Conservation (phyloP, 2,888 invertebrate genomes). For the Macaria notata region DNA sequence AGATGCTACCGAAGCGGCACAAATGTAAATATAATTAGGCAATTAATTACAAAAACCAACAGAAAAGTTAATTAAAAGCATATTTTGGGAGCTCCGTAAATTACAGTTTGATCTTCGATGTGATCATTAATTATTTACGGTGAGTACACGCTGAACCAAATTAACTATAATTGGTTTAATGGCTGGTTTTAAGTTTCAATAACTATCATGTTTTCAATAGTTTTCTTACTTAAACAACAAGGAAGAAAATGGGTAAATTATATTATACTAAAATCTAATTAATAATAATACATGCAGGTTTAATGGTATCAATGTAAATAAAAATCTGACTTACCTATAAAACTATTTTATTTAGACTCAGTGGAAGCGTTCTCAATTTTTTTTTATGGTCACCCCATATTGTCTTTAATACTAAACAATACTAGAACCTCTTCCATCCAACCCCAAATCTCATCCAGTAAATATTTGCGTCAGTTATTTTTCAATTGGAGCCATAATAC, state of each 20-base stretch:
- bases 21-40: constrained; percentile 17
- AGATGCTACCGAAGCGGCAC: neutral
- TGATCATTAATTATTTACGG: constrained; percentile 19
- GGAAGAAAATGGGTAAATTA: too few relatives aligned
- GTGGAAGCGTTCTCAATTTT: too few relatives aligned
- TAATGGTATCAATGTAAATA: too few relatives aligned
- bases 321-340: too few relatives aligned
- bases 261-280: too few relatives aligned
- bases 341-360: too few relatives aligned
- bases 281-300: too few relatives aligned
- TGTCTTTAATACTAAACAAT: too few relatives aligned
- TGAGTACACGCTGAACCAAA: neutral
- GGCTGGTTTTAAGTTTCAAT: neutral
- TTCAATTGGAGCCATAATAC: constrained; percentile 25
- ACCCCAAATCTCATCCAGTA: neutral
- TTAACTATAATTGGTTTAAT: neutral
- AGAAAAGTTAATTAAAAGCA: constrained; percentile 20
- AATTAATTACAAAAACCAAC: constrained; percentile 11
- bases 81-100: constrained; percentile 10
- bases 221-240: too few relatives aligned
- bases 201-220: too few relatives aligned
- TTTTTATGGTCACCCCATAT: too few relatives aligned
- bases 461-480: constrained; percentile 18
- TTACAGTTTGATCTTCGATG: constrained; percentile 10
- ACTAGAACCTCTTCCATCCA: too few relatives aligned